Conservation (phyloP, 2,797 vertebrate genomes). For the Melanotaenia pygmaea region DNA sequence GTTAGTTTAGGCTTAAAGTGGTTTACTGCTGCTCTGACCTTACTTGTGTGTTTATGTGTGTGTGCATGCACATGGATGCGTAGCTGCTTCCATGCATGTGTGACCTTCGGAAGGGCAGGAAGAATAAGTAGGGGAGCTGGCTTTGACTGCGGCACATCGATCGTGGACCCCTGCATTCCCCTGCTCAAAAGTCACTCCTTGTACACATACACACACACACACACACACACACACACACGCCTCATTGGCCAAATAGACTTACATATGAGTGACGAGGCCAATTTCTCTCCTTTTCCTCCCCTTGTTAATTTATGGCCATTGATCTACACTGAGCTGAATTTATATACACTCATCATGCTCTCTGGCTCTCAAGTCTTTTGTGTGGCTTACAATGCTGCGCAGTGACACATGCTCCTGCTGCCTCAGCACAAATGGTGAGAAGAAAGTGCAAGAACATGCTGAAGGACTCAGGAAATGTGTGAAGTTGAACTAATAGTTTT, state of each 20-base stretch:
- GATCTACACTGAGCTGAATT: slow-evolving; percentile 78
- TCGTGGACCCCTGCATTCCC: slow-evolving; percentile 71
- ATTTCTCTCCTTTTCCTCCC: slow-evolving; percentile 76
- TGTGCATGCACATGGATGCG: slow-evolving; percentile 3
- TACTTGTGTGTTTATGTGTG: slow-evolving; percentile 3
- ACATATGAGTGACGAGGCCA: slow-evolving; percentile 79
- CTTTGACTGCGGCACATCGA: slow-evolving; percentile 79
- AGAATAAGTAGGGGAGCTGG: slow-evolving; percentile 76
- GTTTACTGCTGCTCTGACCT: slow-evolving; percentile 26
- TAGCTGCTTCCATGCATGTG: slow-evolving; percentile 30
- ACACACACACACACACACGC: slow-evolving; percentile 44
- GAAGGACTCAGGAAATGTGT: slow-evolving; percentile 59
- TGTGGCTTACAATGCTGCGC: slow-evolving; percentile 64
- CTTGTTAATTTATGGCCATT: slow-evolving; percentile 81
- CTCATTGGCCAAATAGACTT: slow-evolving; percentile 82
- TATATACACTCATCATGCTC: slow-evolving; percentile 78
- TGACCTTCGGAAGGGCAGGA: slow-evolving; percentile 80
- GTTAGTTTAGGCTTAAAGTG: slow-evolving; percentile 19
- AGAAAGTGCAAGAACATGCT: slow-evolving; percentile 64
- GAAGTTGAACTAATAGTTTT: slow-evolving; percentile 48
- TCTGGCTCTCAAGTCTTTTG: slow-evolving; percentile 51
- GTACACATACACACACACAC: slow-evolving; percentile 35
- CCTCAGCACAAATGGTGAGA: slow-evolving; percentile 69
- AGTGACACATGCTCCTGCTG: slow-evolving; percentile 70
- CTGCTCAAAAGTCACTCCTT: slow-evolving; percentile 67